Percentiles rank a stretch among this genome's conserved stretches.
Conservation (phyloP, 2,113 vertebrate species). For the Okapia johnstoni region DNA sequence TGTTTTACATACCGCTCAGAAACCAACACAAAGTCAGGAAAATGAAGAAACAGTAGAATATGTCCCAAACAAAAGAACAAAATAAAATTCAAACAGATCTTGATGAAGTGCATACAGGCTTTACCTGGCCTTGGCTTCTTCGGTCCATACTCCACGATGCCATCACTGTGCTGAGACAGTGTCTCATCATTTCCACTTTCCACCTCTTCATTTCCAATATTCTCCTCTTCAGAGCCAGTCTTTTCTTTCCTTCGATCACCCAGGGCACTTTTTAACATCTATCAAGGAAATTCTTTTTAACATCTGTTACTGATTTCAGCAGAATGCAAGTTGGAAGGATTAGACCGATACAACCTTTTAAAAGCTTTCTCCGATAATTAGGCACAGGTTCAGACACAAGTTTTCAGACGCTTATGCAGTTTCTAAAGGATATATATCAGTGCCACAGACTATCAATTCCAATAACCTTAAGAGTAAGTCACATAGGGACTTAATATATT, state of each 20-base stretch:
- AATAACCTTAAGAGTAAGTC: not conserved
- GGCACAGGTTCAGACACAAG: not conserved
- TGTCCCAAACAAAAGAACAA: not conserved
- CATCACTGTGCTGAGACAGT: constrained; percentile 89
- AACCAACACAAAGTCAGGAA: not conserved
- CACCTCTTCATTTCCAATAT: constrained; percentile 16
- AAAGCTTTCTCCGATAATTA: not conserved
- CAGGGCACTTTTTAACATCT: constrained; percentile 93
- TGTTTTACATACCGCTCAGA: not conserved
- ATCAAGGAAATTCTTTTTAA: constrained; percentile 30
- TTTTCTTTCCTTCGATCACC: constrained; percentile 65
- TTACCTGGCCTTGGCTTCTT: constrained; percentile 81
- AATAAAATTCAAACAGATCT: not conserved
- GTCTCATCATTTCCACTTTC: constrained; percentile 81
- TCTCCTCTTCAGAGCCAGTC: constrained; percentile 61
- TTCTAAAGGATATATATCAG: not conserved
- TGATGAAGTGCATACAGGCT: not conserved
- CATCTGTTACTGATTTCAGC: constrained; percentile 27
- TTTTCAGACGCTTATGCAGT: not conserved
- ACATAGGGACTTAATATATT: not conserved
- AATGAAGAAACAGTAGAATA: not conserved
- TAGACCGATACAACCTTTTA: not conserved
- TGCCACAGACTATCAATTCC: not conserved
- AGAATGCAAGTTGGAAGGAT: not conserved
- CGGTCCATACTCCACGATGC: constrained; percentile 81